Evolutionary conservation across 1,140 invertebrate genomes (phyloP).

Genomic region (Whitmania pigra): DNA sequence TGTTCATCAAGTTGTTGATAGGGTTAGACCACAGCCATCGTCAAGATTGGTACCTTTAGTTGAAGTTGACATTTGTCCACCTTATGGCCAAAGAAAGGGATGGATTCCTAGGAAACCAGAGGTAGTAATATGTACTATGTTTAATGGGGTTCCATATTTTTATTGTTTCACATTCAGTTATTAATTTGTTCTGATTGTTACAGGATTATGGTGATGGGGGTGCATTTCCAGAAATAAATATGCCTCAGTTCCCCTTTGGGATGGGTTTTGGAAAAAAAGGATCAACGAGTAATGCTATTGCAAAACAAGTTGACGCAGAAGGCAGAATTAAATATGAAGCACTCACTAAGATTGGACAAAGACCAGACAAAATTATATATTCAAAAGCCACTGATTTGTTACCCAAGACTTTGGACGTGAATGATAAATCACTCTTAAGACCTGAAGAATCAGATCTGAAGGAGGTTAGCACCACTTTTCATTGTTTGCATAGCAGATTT

Average conservation of each 20-base stretch:
- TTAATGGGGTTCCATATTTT: constrained; percentile 23
- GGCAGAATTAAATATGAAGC: constrained; percentile 91
- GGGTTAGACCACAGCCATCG: constrained; percentile 51
- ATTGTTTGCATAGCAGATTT: background rate
- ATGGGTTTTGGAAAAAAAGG: constrained; percentile 51
- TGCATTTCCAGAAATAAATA: constrained; percentile 92
- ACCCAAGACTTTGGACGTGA: constrained; percentile 76
- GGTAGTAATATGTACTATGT: constrained; percentile 47
- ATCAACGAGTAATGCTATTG: constrained; percentile 60
- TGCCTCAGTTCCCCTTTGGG: constrained; percentile 87
- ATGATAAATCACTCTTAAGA: constrained; percentile 56
- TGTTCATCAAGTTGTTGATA: constrained; percentile 44
- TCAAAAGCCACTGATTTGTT: constrained; percentile 84
- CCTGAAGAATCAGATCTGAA: constrained; percentile 70
- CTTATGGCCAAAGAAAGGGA: constrained; percentile 85
- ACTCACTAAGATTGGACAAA: constrained; percentile 82
- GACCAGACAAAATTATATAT: constrained; percentile 92
- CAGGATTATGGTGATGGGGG: constrained; percentile 85
- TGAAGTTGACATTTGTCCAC: constrained; percentile 53
- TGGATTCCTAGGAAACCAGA: constrained; percentile 79
- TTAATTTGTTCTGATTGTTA: constrained; percentile 14
- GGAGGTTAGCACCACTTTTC: constrained; percentile 47
- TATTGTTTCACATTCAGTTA: constrained; percentile 8
- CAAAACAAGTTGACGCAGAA: constrained; percentile 75
- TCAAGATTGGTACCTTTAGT: background rate